Evolutionary conservation across 2,888 invertebrate species (phyloP), one percentile per base, ranked within the genome.

Genomic region (Amphipoea lucens): DNA sequence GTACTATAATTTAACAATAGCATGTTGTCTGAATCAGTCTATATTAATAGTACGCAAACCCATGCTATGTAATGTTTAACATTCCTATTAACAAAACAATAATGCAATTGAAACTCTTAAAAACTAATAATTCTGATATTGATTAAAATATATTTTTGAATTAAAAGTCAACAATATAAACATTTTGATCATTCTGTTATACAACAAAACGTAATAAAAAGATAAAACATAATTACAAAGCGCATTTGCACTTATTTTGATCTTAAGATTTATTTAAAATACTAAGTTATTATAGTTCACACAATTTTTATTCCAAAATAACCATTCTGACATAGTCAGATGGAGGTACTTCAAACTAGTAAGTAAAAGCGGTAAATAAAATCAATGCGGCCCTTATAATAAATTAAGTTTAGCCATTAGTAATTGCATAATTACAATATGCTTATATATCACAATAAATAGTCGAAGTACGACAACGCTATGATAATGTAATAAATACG

Each of bases 141-240:
- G 48, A 83, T 84, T 87, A 87, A 85, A 88, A 81, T 51, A 60
- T 65, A 79, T 87, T 76, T 81, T 77, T 81, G 62, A 90, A 91
- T 90, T 84, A 83, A 89, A 88, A 84, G 78, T 87, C 76, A 92
- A 91, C 90, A 88, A 85, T 86, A 88, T 87, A 87, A 87, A 90
- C 57, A 83, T 82, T 80, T 83, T 67, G 67, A 87, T 83, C 60
- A 79, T 72, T 83, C 67, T 79, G 80, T 74, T 86, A 67, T 14
- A 70, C 67, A 87, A 88, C 82, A 84, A 83, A 87, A 89, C 80
- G 60, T 83, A 81, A 82, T 80, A 82, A n/a, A 69, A 83, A 71
- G 70, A 71, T 79, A 82, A 83, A 88, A 86, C 73, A 78, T 72
- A 83, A 84, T 83, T 77, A 82, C 14, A 79, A 88, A 82, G 76